Conservation (phyloP, 2,113 vertebrate genomes). For the Chunga burmeisteri region DNA sequence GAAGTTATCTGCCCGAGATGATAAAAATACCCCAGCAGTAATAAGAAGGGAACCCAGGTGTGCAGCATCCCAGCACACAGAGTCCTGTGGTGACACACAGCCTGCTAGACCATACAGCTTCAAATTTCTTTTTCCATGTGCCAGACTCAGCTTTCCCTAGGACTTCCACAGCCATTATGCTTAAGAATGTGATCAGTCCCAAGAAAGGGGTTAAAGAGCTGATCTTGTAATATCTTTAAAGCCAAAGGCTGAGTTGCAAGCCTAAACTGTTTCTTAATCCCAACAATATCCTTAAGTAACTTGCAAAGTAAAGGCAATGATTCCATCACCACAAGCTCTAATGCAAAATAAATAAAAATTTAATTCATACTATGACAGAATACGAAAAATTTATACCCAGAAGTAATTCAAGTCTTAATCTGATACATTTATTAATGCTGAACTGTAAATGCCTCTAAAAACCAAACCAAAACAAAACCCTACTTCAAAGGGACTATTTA, state of each 20-base stretch:
- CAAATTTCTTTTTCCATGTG: background rate
- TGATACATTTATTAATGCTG: background rate
- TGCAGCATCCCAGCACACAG: background rate
- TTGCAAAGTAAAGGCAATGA: background rate
- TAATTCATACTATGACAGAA: background rate
- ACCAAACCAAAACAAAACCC: background rate
- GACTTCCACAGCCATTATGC: background rate
- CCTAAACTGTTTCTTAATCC: background rate
- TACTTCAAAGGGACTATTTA: background rate
- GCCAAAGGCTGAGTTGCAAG: background rate
- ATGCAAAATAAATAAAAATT: background rate
- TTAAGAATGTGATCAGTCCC: background rate
- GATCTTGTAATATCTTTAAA: background rate
- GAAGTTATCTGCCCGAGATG: background rate
- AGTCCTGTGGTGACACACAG: background rate
- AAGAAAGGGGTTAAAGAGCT: background rate
- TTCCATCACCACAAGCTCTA: background rate
- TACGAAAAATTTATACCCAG: background rate
- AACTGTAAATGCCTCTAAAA: background rate
- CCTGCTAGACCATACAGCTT: background rate
- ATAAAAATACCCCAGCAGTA: background rate
- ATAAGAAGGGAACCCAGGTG: background rate
- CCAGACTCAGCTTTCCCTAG: background rate
- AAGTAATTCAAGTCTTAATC: background rate
- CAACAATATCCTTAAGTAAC: background rate